These are phyloP conservation scores for Penaeus monodon DNA, from an alignment of 2,888 invertebrate genomes.

Conservation along the genomic window DNA sequence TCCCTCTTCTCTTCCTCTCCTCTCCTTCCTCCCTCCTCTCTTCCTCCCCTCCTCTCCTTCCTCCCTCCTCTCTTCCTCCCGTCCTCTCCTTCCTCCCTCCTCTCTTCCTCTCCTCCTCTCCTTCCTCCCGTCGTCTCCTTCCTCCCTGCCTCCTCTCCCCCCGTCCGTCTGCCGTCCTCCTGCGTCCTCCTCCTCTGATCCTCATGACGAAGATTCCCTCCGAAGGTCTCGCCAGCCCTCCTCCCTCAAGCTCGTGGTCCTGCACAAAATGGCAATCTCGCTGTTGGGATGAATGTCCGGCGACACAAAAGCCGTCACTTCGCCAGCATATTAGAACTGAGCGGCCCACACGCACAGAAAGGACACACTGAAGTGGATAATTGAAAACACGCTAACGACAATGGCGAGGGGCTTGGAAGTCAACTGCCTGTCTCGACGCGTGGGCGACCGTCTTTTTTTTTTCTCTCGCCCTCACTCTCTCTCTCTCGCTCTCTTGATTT, in stretches of 20 bases:
- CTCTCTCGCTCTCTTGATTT: background rate
- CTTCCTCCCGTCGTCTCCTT: background rate
- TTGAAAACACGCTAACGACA: constrained; percentile 57
- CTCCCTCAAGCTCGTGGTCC: constrained; percentile 25
- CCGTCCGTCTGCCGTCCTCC: background rate
- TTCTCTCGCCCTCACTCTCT: constrained; percentile 19
- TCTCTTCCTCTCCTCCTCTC: background rate
- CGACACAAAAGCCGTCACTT: constrained; percentile 48
- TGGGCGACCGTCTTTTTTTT: constrained; percentile 21
- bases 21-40: background rate
- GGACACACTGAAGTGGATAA: constrained; percentile 61
- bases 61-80: background rate
- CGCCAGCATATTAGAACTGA: constrained; percentile 50
- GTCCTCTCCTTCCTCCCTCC: no score
- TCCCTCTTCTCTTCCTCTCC: background rate
- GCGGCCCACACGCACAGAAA: constrained; percentile 57
- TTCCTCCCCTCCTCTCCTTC: background rate
- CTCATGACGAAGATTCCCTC: constrained; percentile 8
- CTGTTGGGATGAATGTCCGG: constrained; percentile 52
- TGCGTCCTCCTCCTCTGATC: background rate
- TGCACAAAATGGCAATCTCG: constrained; percentile 54
- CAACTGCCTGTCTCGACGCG: constrained; percentile 41
- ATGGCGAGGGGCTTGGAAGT: constrained; percentile 41
- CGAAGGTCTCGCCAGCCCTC: background rate
- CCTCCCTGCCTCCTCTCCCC: background rate